Evolutionary conservation across 2,888 invertebrate species (phyloP), one percentile per base, ranked within the genome.

Genomic region (Hemaris fuciformis): DNA sequence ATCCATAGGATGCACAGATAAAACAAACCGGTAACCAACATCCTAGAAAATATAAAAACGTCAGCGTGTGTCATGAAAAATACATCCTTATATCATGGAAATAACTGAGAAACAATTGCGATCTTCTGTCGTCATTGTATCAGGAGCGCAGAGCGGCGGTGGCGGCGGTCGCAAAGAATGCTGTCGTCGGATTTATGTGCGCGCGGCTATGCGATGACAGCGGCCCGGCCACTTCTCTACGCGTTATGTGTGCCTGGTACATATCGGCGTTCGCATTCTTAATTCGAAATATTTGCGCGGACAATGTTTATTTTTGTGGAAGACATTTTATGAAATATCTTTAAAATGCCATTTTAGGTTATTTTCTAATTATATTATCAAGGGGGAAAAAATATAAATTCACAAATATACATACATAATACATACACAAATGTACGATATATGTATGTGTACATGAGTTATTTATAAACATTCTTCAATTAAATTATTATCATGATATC

Each of bases 151-250:
- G 75, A 74, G 74, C 73, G 71, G 76, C 80, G 77, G 80, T 79
- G 81, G 84, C 83, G 81, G 81, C 80, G 77, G 75, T 75, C 72
- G 82, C 85, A 88, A 88, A 88, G 88, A 88, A 88, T 88, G 87
- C 85, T 85, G 81, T 74, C 77, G 76, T 63, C 68, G 81, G 80
- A 86, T 88, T 87, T 86, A 88, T 88, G 84, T 80, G 81, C 71
- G 79, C 80, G 81, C 83, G 76, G 78, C 77, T 72, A 73, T 67
- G 69, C 80, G 79, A 77, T 85, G 87, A 87, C 88, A 87, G 81
- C 81, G 68, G 75, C 72, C 79, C 76, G 76, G 77, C 79, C 78
- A 84, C 85, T 80, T 73, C 82, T 82, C 79, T 81, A 79, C 82
- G 80, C 79, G 73, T 62, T 76, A 80, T 84, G 81, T 69, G 72